Evolutionary conservation across 2,113 vertebrate species (phyloP).

Genomic region (Strigops habroptila): DNA sequence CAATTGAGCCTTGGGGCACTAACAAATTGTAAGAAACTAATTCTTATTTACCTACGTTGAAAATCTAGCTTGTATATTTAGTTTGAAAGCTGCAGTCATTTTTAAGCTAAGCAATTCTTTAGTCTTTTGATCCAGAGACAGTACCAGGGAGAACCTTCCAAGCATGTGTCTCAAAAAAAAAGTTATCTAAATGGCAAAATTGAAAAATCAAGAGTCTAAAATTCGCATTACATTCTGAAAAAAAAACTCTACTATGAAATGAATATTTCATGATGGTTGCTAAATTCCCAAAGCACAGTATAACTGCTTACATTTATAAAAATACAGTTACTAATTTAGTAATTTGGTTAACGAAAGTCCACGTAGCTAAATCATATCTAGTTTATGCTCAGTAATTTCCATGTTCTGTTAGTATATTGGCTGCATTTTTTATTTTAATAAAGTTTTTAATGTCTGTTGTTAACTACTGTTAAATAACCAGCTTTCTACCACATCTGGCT

Average conservation of each 20-base stretch:
- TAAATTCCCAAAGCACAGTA: not conserved
- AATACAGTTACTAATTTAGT: not conserved
- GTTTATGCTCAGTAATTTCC: not conserved
- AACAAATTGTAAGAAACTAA: not conserved
- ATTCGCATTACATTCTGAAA: not conserved
- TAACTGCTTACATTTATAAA: not conserved
- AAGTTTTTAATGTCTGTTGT: not conserved
- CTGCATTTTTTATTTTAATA: not conserved
- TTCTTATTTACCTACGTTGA: not conserved
- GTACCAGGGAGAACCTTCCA: not conserved
- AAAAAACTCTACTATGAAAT: not conserved
- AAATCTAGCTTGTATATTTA: not conserved
- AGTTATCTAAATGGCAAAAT: not conserved
- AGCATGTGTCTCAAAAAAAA: not conserved
- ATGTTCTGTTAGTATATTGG: not conserved
- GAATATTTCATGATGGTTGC: not conserved
- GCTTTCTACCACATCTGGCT: constrained; percentile 8
- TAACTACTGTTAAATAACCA: not conserved
- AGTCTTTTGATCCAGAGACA: not conserved
- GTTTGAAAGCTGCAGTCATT: not conserved
- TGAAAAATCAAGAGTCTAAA: not conserved
- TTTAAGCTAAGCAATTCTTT: not conserved
- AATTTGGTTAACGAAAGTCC: not conserved
- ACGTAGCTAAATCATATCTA: not conserved
- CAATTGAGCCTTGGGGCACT: not conserved